Base-by-base conservation (phyloP, 2,888 invertebrate species). In the Agrilus biguttatus region DNA sequence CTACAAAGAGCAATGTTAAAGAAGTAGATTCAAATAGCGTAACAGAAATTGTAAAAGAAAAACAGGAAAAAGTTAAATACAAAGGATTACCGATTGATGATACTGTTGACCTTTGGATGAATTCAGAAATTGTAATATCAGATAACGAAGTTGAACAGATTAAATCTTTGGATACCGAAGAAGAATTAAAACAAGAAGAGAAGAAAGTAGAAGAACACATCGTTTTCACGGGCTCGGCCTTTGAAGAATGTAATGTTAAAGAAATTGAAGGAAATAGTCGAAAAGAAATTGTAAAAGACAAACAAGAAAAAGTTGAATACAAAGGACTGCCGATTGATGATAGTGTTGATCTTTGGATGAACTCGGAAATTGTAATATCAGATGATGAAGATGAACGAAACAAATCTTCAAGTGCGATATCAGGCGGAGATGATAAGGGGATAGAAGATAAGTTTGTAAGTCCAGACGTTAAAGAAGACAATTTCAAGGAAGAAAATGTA, bases 301-400 rank as follows among this genome's bases (percentile, higher is more conserved):
- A 17, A 12, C 19, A 19, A 37, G n/a, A 14, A 17, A 19, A 37
- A 37, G 6, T 14, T 7, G 36, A 41, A 17, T 36, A 36, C 4
- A 36, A 41, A 21, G 62, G 57, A 6, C 47, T 60, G 38, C 59
- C 61, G 2, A 51, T 59, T 32, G 61, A 56, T 44, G 40, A 42
- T 13, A 42, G 41, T 14, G 36, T 42, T 8, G 39, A 39, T 37
- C 19, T 21, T 8, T 37, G 37, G 37, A 37, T 37, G 37, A 21
- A 8, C 19, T 37, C 37, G 3, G 37, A 37, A 19, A 37, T 37
- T 19, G 5, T 21, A 19, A 19, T 37, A 14, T 37, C 37, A 10
- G 37, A 37, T 8, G 37, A 37, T 37, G 37, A 37, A 19, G 37
- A 37, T 19, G 13, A 37, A 14, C 13, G 3, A 19, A 37, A 5